Conservation (phyloP, 2,113 vertebrate genomes). For the Calidris pygmaea region DNA sequence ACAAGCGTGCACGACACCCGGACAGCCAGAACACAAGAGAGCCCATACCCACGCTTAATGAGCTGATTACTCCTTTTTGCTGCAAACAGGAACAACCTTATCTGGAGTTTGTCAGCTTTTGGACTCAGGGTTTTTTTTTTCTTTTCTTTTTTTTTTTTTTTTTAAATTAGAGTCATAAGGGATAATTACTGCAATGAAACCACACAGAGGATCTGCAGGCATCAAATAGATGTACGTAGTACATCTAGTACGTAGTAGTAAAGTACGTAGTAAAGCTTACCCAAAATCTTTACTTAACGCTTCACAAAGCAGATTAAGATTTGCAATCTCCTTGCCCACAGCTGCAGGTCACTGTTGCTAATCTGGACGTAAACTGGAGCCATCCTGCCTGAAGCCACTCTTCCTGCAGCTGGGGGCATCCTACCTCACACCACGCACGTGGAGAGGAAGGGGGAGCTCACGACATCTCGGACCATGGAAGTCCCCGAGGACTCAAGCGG, state of each 20-base stretch:
- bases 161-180: neutral
- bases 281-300: neutral
- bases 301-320: neutral
- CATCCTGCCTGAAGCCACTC: neutral
- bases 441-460: neutral
- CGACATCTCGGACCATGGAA: neutral
- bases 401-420: neutral
- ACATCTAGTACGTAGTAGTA: too few relatives aligned
- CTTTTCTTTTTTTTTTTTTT: neutral
- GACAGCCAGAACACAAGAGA: neutral
- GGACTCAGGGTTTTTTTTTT: neutral
- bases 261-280: neutral
- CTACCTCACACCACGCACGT: neutral
- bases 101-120: neutral
- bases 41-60: neutral
- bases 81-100: neutral
- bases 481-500: neutral
- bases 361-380: neutral
- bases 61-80: neutral
- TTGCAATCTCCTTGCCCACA: neutral
- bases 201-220: neutral
- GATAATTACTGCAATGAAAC: neutral
- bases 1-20: rapidly evolving
- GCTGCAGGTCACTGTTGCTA: neutral
- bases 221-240: neutral